Conservation (phyloP, 2,113 vertebrate species). For the Nibea coibor region DNA sequence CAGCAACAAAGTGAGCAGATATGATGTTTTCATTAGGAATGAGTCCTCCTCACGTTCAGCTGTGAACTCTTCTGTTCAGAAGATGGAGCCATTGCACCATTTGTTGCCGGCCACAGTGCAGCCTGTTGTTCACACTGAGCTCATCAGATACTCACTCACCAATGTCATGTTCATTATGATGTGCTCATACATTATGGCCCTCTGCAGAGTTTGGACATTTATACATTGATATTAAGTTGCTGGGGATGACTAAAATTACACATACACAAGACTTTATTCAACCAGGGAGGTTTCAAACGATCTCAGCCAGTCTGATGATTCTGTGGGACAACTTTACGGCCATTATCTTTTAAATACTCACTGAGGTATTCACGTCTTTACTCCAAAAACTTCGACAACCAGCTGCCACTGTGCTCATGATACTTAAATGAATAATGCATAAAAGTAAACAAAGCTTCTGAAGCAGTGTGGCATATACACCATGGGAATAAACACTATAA, state of each 20-base stretch:
- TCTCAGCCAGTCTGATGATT: not conserved
- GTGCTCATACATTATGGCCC: no score
- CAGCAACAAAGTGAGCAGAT: slow-evolving; percentile 1
- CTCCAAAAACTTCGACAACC: slow-evolving; percentile 23
- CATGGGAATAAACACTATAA: not conserved
- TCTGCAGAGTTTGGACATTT: no score
- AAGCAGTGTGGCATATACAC: no score
- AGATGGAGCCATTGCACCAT: slow-evolving; percentile 40
- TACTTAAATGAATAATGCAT: not conserved
- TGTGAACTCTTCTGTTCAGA: not conserved
- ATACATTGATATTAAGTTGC: not conserved
- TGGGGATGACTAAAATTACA: not conserved
- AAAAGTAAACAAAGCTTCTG: not conserved
- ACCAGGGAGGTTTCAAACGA: not conserved
- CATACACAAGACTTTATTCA: not conserved
- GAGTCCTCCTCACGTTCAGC: no score
- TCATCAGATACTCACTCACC: no score
- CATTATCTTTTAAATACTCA: not conserved
- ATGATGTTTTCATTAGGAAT: no score
- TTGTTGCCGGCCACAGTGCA: not conserved
- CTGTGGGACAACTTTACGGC: no score
- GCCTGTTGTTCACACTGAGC: not conserved
- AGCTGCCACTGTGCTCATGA: slow-evolving; percentile 5
- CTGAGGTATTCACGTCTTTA: not conserved
- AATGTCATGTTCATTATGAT: not conserved